These are phyloP conservation scores for Xanthia togata DNA, from an alignment of 2,888 invertebrate genomes.

Conservation along the genomic window DNA sequence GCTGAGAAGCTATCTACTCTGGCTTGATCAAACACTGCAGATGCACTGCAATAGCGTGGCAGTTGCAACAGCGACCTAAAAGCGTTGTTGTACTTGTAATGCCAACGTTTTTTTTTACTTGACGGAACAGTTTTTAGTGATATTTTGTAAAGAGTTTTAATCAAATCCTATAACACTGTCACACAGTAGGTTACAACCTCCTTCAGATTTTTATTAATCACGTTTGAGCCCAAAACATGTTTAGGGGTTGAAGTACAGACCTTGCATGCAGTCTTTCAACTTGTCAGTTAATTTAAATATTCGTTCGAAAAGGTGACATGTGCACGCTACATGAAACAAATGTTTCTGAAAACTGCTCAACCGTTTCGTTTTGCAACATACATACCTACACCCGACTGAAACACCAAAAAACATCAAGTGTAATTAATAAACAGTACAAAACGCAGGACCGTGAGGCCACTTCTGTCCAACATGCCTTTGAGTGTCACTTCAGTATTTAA, in stretches of 20 bases:
- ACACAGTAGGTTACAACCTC: background rate
- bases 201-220: background rate
- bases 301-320: background rate
- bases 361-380: background rate
- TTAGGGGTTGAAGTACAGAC: background rate
- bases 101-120: background rate
- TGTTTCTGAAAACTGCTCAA: background rate
- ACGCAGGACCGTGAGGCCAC: constrained; percentile 71
- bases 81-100: background rate
- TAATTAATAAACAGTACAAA: constrained; percentile 82
- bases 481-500: constrained; percentile 90
- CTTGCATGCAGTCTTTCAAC: background rate
- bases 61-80: background rate
- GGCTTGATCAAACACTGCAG: background rate
- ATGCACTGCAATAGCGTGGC: background rate
- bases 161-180: background rate
- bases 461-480: constrained; percentile 79
- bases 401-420: constrained; percentile 58
- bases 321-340: background rate
- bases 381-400: constrained; percentile 27
- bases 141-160: background rate
- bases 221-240: background rate
- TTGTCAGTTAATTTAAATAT: background rate
- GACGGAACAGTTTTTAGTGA: background rate
- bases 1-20: background rate